Evolutionary conservation across 2,797 vertebrate species (phyloP), one percentile per base, ranked within the genome.

Genomic region (Leuciscus waleckii): DNA sequence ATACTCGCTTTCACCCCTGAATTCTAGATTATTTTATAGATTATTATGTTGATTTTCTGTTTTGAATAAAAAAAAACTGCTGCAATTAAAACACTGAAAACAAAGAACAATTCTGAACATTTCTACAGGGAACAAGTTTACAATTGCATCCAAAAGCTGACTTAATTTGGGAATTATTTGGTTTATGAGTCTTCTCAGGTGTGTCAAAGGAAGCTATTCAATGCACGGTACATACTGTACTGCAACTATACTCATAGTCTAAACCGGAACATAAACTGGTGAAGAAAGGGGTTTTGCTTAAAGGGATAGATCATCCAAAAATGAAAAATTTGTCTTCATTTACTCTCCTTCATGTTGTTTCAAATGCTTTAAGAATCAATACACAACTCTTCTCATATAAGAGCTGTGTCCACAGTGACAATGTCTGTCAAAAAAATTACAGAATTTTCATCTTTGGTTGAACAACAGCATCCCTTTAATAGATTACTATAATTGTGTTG

Each of bases 21-120:
- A 21, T 67, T 78, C 46, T 41, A 69, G 23, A 67, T 83, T 29
- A 73, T 37, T 29, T 54, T 2, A 61, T n/a, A 81, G 35, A 58
- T 41, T 73, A 23, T 21, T 61, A 26, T 58, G 32, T 23, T 39
- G 61, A 68, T 69, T 78, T 46, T 26, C 35, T 46, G 46, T 70
- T 84, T 67, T 76, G 23, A 73, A 49, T 65, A 14, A 43, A 41
- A 49, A 70, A 58, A 37, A 23, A 23, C 37, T 10, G 2, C 26
- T 32, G 51, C 17, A 81, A 13, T 69, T 37, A 69, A 69, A 37
- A 80, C 63, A 51, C 2, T 41, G 1, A 69, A 51, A 81, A 26
- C 23, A 41, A 70, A 56, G 3, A 81, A 70, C 16, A 73, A 17
- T 43, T 71, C 21, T 35, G 21, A 63, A 75, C 14, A 74, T 74